Base-by-base conservation (phyloP, 2,797 vertebrate species). In the Periophthalmus magnuspinnatus region DNA sequence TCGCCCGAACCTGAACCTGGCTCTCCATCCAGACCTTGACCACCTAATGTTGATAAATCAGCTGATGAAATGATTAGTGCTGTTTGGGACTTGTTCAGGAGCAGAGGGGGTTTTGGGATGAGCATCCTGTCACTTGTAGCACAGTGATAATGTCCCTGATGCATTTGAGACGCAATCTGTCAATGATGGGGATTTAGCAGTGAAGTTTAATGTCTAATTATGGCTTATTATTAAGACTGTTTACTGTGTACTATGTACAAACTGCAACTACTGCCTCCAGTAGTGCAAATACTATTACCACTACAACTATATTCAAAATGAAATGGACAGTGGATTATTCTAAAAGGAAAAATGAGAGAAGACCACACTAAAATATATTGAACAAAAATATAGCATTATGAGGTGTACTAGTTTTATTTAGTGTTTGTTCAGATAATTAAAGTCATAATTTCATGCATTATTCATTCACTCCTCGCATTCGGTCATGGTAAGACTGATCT, bases 1-100 rank as follows among this genome's bases (percentile, higher is more conserved):
- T 88, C 92, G 83, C 70, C 68, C 69, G 13, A 33, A 59, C 69
- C 71, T 45, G 69, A 33, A 59, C 69, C 72, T 45, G 72, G 72
- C 52, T 69, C 74, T 67, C 70, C 65, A 70, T 71, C 45, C 32
- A 68, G 55, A 73, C 36, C 75, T 81, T 72, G 71, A 84, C 74
- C 60, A 72, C 63, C 67, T 74, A 75, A 81, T 67, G 73, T 63
- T 21, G 10, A 70, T 72, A 71, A 82, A 78, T 68, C 52, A 5
- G 32, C 48, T 10, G 28, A 32, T 55, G 71, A 65, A 71, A 77
- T 65, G 47, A 78, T 71, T 54, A 41, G 54, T 7, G 56, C 47
- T 34, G 58, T 28, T 45, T 34, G 10, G 28, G 69, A 41, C 57
- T 48, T 52, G 68, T 79, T 79, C 65, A 74, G 58, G 48, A 67